Evolutionary conservation across 2,113 vertebrate genomes (phyloP).

Genomic region (Strix uralensis): DNA sequence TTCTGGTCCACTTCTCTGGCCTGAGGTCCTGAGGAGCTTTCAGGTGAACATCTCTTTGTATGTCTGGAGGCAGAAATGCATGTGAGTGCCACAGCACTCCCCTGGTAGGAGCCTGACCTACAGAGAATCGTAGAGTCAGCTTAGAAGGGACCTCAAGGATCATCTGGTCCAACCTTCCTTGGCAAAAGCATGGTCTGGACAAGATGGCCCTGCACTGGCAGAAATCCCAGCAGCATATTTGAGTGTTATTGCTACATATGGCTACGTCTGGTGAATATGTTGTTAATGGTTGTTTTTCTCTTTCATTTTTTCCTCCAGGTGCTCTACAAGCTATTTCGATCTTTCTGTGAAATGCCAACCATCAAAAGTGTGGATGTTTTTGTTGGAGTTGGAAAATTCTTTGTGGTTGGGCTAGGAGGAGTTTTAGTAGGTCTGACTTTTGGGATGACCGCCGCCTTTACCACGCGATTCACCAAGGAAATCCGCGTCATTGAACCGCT

Average conservation of each 20-base stretch:
- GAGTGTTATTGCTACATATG: not conserved
- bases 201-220: not conserved
- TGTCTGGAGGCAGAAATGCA: not conserved
- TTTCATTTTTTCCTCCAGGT: conserved; percentile 62
- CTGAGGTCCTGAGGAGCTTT: not conserved
- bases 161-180: too few relatives aligned
- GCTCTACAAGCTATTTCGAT: conserved; percentile 83
- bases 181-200: too few relatives aligned
- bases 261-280: not conserved
- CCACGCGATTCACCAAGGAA: conserved; percentile 78
- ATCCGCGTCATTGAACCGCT: conserved; percentile 80
- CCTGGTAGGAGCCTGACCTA: not conserved
- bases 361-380: conserved; percentile 74
- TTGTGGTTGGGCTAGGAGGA: conserved; percentile 80
- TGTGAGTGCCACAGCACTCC: accelerated
- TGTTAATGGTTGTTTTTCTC: not conserved
- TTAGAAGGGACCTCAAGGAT: too few relatives aligned
- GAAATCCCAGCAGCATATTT: not conserved
- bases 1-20: not conserved
- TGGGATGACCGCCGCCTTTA: conserved; percentile 77
- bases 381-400: conserved; percentile 75
- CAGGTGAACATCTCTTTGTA: not conserved
- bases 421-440: conserved; percentile 77
- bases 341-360: conserved; percentile 78
- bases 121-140: not conserved